Conservation (phyloP, 92 coral and sea anemone species). For the Actinernus sp. region DNA sequence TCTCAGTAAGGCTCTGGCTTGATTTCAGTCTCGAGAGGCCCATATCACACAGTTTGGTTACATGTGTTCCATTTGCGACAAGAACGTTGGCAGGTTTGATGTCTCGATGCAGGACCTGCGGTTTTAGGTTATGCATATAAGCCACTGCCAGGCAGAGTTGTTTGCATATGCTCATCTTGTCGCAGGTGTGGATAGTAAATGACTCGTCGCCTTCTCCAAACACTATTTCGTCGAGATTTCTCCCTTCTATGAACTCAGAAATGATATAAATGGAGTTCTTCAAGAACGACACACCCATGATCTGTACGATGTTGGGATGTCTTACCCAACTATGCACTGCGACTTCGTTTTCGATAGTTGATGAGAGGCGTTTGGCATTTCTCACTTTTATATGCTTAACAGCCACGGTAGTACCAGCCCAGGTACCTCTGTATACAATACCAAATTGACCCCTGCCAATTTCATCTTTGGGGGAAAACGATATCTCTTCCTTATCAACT, state of each 20-base stretch:
- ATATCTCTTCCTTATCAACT: conserved; percentile 27
- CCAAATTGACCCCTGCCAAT: conserved; percentile 45
- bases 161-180: not conserved
- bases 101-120: conserved; percentile 35
- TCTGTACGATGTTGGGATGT: conserved; percentile 44
- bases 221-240: conserved; percentile 23
- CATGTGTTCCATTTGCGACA: conserved; percentile 8
- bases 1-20: not conserved
- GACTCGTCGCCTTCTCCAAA: conserved; percentile 9
- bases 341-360: conserved; percentile 29
- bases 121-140: conserved; percentile 24
- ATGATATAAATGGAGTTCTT: conserved; percentile 32
- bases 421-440: conserved; percentile 25
- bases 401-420: conserved; percentile 45
- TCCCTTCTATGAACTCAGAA: conserved; percentile 26
- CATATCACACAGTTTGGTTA: conserved; percentile 28
- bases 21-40: conserved; percentile 31
- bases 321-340: conserved; percentile 27
- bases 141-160: conserved; percentile 9
- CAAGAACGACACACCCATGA: conserved; percentile 32
- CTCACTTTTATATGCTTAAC: conserved; percentile 31
- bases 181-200: not conserved
- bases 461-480: conserved; percentile 29
- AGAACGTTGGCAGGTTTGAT: conserved; percentile 45
- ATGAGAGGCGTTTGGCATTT: conserved; percentile 26